These are phyloP conservation scores for Ctena decussata DNA, from an alignment of 2,888 invertebrate genomes.

Conservation along the genomic window DNA sequence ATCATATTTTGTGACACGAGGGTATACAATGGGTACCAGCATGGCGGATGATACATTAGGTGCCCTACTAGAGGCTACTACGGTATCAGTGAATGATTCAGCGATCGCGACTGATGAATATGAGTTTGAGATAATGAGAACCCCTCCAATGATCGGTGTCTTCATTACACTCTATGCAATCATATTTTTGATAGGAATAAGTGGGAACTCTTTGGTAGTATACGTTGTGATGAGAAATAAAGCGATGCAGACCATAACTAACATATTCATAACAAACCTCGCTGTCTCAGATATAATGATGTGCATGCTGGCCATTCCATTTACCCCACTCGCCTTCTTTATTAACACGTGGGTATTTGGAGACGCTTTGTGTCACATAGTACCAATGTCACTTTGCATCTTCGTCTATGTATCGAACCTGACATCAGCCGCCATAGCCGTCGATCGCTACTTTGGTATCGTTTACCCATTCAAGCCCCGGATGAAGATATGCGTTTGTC, in stretches of 20 bases:
- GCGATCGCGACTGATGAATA: background rate
- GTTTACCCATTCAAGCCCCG: constrained; percentile 97
- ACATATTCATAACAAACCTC: constrained; percentile 98
- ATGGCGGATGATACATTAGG: too few relatives aligned
- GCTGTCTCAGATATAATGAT: constrained; percentile 98
- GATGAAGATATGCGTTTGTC: constrained; percentile 95
- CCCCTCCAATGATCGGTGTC: constrained; percentile 74
- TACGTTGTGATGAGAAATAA: constrained; percentile 97
- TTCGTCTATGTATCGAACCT: constrained; percentile 99
- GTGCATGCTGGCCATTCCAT: constrained; percentile 97
- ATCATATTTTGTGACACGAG: too few relatives aligned
- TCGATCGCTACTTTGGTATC: constrained; percentile 99
- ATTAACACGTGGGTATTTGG: constrained; percentile 97
- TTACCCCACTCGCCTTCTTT: constrained; percentile 98
- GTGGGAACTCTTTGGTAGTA: constrained; percentile 91
- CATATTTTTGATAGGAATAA: constrained; percentile 94
- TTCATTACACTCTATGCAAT: constrained; percentile 90
- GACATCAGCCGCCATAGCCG: constrained; percentile 98
- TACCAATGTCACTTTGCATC: constrained; percentile 94
- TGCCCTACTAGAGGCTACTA: background rate
- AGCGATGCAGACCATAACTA: constrained; percentile 99
- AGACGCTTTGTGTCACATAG: constrained; percentile 95
- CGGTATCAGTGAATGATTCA: background rate
- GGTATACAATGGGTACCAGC: too few relatives aligned
- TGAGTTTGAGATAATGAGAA: constrained; percentile 66